Conservation (phyloP, 2,797 vertebrate genomes). For the Clarias laeviceps region DNA sequence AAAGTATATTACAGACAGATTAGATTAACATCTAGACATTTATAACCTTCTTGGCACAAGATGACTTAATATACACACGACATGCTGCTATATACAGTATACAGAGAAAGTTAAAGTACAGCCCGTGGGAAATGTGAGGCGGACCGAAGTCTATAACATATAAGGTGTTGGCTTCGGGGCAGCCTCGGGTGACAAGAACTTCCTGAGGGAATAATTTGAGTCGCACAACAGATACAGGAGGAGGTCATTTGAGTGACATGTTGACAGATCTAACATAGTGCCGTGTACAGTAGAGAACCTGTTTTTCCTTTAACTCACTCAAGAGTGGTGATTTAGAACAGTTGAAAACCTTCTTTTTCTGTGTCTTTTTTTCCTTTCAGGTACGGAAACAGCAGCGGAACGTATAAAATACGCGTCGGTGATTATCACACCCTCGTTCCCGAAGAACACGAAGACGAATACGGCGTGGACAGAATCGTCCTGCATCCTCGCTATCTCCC, state of each 20-base stretch:
- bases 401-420: constrained; percentile 88
- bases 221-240: constrained; percentile 5
- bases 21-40: not conserved
- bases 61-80: not conserved
- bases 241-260: not conserved
- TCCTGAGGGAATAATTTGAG: constrained; percentile 28
- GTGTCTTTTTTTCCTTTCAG: constrained; percentile 64
- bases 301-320: no score
- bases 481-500: constrained; percentile 83
- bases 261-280: not conserved
- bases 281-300: not conserved
- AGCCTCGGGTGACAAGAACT: constrained; percentile 34
- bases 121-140: not conserved
- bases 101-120: not conserved
- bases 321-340: no score
- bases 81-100: constrained; percentile 1
- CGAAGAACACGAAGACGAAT: constrained; percentile 91
- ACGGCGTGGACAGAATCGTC: constrained; percentile 84
- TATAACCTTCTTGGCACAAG: not conserved
- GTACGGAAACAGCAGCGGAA: constrained; percentile 88
- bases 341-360: not conserved
- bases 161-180: not conserved
- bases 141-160: not conserved
- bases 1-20: not conserved
- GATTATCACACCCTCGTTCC: constrained; percentile 94